Evolutionary conservation across 2,113 vertebrate genomes (phyloP).

Genomic region (Neodontobutis hainanensis): DNA sequence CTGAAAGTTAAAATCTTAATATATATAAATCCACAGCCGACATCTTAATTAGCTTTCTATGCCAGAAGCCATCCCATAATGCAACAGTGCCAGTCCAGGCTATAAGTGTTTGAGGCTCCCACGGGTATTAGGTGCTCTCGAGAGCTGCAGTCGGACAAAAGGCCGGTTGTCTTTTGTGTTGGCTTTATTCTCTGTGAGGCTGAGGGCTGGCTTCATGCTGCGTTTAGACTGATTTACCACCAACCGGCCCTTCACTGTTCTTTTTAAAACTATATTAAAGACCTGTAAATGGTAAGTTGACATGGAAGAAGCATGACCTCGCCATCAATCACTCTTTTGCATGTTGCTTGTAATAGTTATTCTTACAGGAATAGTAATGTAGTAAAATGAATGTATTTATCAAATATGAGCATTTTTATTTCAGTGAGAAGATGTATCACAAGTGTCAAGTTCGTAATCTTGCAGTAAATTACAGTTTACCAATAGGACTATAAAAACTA

Average conservation of each 20-base stretch:
- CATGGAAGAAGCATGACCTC: not conserved
- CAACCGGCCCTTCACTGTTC: not conserved
- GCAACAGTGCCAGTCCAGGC: conserved; percentile 31
- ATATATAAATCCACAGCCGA: conserved; percentile 29
- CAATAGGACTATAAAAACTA: no score
- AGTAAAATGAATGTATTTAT: no score
- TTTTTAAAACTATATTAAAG: not conserved
- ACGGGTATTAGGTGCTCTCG: conserved; percentile 71
- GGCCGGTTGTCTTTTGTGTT: conserved; percentile 48
- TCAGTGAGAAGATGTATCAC: no score
- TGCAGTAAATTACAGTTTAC: no score
- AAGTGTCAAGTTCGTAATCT: no score
- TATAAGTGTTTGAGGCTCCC: conserved; percentile 60
- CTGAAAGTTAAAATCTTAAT: no score
- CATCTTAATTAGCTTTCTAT: conserved; percentile 48
- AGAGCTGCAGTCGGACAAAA: conserved; percentile 43
- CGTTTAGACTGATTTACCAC: not conserved
- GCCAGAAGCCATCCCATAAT: conserved; percentile 34
- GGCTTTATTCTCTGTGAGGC: conserved; percentile 37
- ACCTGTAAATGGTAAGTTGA: not conserved
- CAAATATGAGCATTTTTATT: no score
- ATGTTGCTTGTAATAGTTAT: no score
- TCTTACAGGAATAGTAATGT: no score
- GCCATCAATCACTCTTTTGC: not conserved
- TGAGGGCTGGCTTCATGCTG: not conserved